These are phyloP conservation scores for Carpatolechia fugitivella DNA, from an alignment of 2,888 invertebrate species.

Conservation along the genomic window DNA sequence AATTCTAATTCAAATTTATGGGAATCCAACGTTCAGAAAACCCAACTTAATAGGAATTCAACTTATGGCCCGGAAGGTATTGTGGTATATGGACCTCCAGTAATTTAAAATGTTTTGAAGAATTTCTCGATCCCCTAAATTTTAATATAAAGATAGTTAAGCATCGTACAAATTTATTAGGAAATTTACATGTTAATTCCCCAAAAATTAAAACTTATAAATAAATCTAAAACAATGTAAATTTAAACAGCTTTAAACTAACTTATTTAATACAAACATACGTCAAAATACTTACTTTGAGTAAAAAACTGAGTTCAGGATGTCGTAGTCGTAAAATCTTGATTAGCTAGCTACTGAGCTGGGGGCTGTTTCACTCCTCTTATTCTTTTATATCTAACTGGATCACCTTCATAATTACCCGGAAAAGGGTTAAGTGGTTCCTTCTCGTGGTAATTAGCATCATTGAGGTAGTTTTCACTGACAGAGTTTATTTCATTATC, in stretches of 20 bases:
- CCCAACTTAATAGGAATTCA: too few species aligned
- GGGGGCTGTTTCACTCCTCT: slow-evolving; percentile 50
- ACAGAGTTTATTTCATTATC: slow-evolving; percentile 35
- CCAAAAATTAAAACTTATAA: slow-evolving; percentile 42
- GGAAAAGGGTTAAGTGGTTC: slow-evolving; percentile 58
- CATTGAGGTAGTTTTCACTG: slow-evolving; percentile 38
- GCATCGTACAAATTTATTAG: background rate
- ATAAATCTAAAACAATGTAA: slow-evolving; percentile 38
- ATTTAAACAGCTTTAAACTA: slow-evolving; percentile 32
- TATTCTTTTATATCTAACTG: slow-evolving; percentile 62
- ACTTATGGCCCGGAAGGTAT: too few species aligned
- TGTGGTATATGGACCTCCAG: too few species aligned
- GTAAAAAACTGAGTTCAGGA: slow-evolving; percentile 18
- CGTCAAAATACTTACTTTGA: slow-evolving; percentile 31
- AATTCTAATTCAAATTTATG: too few species aligned
- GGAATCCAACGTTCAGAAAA: too few species aligned
- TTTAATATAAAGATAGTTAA: too few species aligned
- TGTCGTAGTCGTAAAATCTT: too few species aligned
- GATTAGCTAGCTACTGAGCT: background rate
- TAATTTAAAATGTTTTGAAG: too few species aligned
- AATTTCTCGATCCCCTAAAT: too few species aligned
- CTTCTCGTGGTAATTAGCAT: slow-evolving; percentile 50
- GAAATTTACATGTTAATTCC: background rate
- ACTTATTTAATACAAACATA: slow-evolving; percentile 22
- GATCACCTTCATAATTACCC: slow-evolving; percentile 50